Conservation (phyloP, 1,140 invertebrate species). For the Drosophila baimaii region DNA sequence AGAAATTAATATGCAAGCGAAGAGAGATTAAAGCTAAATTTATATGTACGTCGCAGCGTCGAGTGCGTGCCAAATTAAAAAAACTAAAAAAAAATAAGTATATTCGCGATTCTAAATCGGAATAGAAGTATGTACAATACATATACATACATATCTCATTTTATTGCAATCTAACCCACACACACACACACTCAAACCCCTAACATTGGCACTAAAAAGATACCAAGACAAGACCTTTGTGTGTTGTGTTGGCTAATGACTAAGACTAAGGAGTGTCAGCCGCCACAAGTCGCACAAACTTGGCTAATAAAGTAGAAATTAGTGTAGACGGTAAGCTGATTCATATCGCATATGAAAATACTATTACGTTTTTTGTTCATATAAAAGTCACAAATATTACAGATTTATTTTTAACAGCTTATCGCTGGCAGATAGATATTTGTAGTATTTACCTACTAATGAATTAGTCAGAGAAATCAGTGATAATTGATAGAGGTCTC, state of each 20-base stretch:
- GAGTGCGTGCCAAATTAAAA: conserved; percentile 76
- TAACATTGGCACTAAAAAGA: conserved; percentile 6
- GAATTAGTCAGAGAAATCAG: conserved; percentile 10
- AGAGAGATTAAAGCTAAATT: conserved; percentile 74
- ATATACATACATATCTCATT: conserved; percentile 20
- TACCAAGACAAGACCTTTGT: conserved; percentile 38
- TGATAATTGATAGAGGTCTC: conserved; percentile 1
- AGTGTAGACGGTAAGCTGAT: conserved; percentile 53
- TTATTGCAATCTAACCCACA: conserved; percentile 55
- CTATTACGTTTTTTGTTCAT: conserved; percentile 11
- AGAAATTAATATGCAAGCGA: conserved; percentile 76
- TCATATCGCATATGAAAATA: conserved; percentile 43
- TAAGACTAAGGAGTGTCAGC: conserved; percentile 78
- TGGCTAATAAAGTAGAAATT: conserved; percentile 80
- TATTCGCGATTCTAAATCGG: conserved; percentile 52
- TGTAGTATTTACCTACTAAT: conserved; percentile 15
- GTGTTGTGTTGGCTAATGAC: conserved; percentile 69
- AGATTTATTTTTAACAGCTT: conserved; percentile 6
- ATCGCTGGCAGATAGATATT: conserved; percentile 3
- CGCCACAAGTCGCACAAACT: conserved; percentile 40
- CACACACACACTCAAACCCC: not conserved
- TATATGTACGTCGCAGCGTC: conserved; percentile 71
- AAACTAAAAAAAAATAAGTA: no score
- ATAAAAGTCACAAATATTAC: conserved; percentile 7
- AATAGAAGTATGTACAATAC: conserved; percentile 23